Base-by-base conservation (phyloP, 2,113 vertebrate species). In the Theropithecus gelada region DNA sequence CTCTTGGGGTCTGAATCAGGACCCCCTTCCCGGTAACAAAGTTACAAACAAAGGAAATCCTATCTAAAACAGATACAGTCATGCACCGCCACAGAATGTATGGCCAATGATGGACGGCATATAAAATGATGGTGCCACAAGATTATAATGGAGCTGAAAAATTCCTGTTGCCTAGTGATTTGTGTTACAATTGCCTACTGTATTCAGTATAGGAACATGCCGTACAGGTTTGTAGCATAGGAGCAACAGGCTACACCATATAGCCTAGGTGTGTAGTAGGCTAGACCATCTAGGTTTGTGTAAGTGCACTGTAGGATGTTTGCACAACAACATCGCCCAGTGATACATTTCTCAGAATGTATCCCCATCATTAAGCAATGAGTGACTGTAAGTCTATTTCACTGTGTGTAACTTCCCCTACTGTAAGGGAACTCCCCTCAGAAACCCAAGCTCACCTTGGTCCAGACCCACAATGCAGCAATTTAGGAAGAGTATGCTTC, bases 401-500 rank as follows among this genome's bases (percentile, higher is more conserved):
- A 16, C 6, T 0, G 5, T 1, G 45, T 57, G 17, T 8, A 27
- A 5, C 22, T 3, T 45, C 30, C 22, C 50, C 30, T 35, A 0
- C 18, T 55, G 17, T 10, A 35, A 20, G 18, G 55, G n/a, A 57
- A 25, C 18, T 22, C 57, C 55, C 64, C 17, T 57, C 1, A 40
- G 55, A 57, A 35, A 23, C 2, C 11, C 25, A 22, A 22, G 45
- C 1, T 1, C 20, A 57, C 12, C 20, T 23, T 35, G 16, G 5
- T 17, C 8, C 3, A 6, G 4, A 12, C 1, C 7, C 48, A 7
- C 16, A 13, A 6, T 0, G 0, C 1, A 1, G 18, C 57, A 57
- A 2, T 2, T 40, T 12, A 3, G 22, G 6, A 78, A 20, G 4
- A 10, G 66, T 68, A 14, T 0, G 1, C 27, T 35, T 68, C 66